Base-by-base conservation (phyloP, 2,888 invertebrate genomes). In the Platypus cylindrus region DNA sequence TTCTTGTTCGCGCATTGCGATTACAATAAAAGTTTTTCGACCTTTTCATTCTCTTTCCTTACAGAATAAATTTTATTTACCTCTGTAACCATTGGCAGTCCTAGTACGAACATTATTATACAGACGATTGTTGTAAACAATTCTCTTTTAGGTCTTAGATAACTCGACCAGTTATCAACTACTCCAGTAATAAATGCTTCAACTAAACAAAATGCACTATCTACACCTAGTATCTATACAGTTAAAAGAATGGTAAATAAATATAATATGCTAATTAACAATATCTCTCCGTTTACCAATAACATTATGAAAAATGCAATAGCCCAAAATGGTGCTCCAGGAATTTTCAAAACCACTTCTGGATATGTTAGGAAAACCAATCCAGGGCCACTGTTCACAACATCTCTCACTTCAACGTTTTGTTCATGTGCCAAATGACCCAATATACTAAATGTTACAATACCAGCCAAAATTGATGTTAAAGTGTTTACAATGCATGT, bases 1-100 rank as follows among this genome's bases (percentile, higher is more conserved):
- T n/a, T n/a, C n/a, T n/a, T n/a, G n/a, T n/a, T n/a, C n/a, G n/a
- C n/a, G n/a, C n/a, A n/a, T n/a, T n/a, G n/a, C n/a, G n/a, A n/a
- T n/a, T n/a, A n/a, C n/a, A n/a, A n/a, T n/a, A n/a, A n/a, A n/a
- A n/a, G n/a, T n/a, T n/a, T n/a, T n/a, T n/a, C n/a, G n/a, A n/a
- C n/a, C n/a, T n/a, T n/a, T n/a, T n/a, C n/a, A n/a, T n/a, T n/a
- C n/a, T n/a, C n/a, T n/a, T n/a, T n/a, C n/a, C n/a, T n/a, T n/a
- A n/a, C n/a, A n/a, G n/a, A n/a, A n/a, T n/a, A n/a, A n/a, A n/a
- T n/a, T n/a, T n/a, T n/a, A n/a, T n/a, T 59, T 58, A 80, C 81
- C 64, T 87, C 80, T 49, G 86, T 77, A 30, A 91, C 76, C 65
- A 89, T 85, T 5, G 91, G 90, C 48, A 93, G 64, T 14, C 91